Percentiles rank a stretch among this genome's conserved stretches.
These are phyloP conservation scores for Aratinga solstitialis DNA, from an alignment of 2,797 vertebrate genomes.

Conservation along the genomic window DNA sequence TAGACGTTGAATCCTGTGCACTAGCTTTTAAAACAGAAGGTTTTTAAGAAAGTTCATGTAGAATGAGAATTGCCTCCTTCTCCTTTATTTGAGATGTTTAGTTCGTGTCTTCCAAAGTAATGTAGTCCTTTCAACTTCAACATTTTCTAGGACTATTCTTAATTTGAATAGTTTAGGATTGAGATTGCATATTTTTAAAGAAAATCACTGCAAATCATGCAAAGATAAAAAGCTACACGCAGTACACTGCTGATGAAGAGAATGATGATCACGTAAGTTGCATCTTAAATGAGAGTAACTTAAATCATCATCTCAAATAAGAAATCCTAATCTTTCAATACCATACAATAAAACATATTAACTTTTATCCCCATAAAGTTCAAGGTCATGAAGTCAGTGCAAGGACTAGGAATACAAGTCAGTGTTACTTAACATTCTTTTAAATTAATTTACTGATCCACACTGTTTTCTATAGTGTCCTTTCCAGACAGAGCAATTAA, in stretches of 20 bases:
- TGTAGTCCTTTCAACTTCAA: neutral
- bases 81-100: neutral
- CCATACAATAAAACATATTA: neutral
- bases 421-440: neutral
- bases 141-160: neutral
- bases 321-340: neutral
- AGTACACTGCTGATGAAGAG: neutral
- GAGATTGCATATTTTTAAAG: neutral
- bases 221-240: neutral
- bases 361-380: neutral
- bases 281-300: neutral
- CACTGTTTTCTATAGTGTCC: neutral
- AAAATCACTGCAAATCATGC: neutral
- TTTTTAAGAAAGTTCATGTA: neutral
- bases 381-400: neutral
- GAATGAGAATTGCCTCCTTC: neutral
- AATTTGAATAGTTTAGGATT: neutral
- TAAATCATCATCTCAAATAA: neutral
- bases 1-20: neutral
- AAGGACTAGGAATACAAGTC: neutral
- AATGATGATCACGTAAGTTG: neutral
- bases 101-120: neutral
- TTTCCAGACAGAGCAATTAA: neutral
- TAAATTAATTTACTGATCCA: neutral
- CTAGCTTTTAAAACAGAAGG: neutral